phyloP scores from a whole-genome alignment of 2,888 invertebrate genomes.

The Ophion slaviceki region DNA sequence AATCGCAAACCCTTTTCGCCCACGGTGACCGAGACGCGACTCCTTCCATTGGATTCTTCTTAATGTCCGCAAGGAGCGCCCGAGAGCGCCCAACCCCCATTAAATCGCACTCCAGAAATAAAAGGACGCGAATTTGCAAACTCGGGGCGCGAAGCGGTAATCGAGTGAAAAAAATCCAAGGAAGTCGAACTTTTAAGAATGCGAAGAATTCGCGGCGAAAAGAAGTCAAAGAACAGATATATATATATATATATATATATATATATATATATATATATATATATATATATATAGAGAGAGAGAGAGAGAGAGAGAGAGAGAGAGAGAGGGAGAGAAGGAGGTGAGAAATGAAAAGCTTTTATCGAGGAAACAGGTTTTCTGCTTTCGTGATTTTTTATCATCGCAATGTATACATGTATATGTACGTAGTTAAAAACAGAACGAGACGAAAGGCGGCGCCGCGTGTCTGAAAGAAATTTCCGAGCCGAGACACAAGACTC shows the following conservation, averaged over 20 bases:
- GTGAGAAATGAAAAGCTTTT: conserved; percentile 34
- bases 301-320: background rate
- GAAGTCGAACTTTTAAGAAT: conserved; percentile 27
- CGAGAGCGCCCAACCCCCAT: too few relatives aligned
- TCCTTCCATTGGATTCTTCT: too few relatives aligned
- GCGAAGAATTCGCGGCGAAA: conserved; percentile 26
- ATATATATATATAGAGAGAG: background rate
- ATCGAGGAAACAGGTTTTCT: conserved; percentile 47
- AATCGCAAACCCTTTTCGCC: too few relatives aligned
- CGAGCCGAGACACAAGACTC: conserved; percentile 35
- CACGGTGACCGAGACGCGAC: too few relatives aligned
- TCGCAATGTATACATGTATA: background rate
- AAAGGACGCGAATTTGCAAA: conserved; percentile 18
- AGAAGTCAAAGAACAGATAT: background rate
- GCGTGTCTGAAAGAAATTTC: conserved; percentile 46
- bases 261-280: too few relatives aligned
- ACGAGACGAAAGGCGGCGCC: conserved; percentile 1
- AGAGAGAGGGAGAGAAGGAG: background rate
- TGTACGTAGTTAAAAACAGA: background rate
- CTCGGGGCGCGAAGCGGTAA: conserved; percentile 8
- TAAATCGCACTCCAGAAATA: background rate
- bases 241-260: too few relatives aligned
- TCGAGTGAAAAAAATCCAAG: conserved; percentile 10
- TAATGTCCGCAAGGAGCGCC: too few relatives aligned
- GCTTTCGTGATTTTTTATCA: conserved; percentile 30